Conservation (phyloP, 2,113 vertebrate species). For the Tachysurus vachellii region DNA sequence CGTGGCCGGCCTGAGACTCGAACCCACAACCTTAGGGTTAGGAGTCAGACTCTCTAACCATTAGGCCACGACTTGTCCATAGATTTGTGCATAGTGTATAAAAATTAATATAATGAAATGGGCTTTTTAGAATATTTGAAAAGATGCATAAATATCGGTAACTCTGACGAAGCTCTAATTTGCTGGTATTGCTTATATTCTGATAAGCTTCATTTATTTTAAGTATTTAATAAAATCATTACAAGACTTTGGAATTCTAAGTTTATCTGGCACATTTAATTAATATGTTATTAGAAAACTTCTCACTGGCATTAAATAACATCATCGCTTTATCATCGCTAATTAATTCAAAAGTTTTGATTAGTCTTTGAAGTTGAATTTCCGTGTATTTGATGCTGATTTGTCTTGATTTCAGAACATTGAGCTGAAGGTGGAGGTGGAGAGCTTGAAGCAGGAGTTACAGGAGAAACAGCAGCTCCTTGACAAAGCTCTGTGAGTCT, state of each 20-base stretch:
- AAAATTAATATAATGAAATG: neutral
- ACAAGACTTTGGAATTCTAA: neutral
- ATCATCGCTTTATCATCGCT: neutral
- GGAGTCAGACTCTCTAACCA: no score
- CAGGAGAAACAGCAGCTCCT: conserved; percentile 88
- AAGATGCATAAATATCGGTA: neutral
- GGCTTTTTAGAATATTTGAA: neutral
- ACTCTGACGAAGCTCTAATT: neutral
- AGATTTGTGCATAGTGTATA: neutral
- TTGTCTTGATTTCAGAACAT: conserved; percentile 84
- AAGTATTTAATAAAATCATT: neutral
- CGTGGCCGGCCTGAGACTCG: no score
- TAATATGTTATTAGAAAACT: neutral
- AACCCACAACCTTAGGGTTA: no score
- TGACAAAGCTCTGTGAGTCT: conserved; percentile 86
- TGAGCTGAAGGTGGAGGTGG: conserved; percentile 96
- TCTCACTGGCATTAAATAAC: neutral
- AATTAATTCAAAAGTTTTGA: neutral
- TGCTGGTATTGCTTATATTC: neutral
- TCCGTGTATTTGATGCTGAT: neutral
- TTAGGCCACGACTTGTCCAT: no score
- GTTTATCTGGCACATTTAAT: neutral
- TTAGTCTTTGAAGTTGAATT: neutral
- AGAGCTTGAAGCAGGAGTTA: conserved; percentile 95
- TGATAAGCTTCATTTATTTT: neutral